Evolutionary conservation across 2,113 vertebrate genomes (phyloP).

Genomic region (Scomber colias): DNA sequence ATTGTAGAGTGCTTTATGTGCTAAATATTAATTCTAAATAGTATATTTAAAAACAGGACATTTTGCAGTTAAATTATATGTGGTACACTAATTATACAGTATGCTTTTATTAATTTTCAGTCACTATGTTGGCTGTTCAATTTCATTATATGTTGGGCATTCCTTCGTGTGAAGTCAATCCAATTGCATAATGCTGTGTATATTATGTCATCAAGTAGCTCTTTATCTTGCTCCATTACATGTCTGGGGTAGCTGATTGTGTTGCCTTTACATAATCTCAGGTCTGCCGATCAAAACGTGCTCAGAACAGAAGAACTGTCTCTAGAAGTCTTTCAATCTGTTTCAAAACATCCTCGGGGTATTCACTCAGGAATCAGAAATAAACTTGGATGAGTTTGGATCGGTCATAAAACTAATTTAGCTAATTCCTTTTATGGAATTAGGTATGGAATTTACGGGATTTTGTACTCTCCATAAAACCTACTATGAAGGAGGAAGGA

Average conservation of each 20-base stretch:
- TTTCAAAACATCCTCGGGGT: too few relatives aligned
- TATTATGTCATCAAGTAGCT: conserved; percentile 15
- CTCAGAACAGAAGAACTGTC: neutral
- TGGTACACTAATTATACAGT: neutral
- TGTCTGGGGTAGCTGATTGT: neutral
- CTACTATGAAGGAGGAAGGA: neutral
- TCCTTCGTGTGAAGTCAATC: neutral
- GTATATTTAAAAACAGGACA: neutral
- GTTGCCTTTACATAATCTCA: neutral
- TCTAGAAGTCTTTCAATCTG: neutral
- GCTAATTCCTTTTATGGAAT: neutral
- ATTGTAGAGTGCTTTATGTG: neutral
- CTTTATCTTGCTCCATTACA: conserved; percentile 19
- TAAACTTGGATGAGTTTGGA: neutral
- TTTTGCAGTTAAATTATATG: neutral
- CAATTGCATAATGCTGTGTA: neutral
- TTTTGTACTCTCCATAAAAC: neutral
- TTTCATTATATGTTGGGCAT: neutral
- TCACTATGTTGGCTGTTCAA: neutral
- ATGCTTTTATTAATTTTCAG: neutral
- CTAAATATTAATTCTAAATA: neutral
- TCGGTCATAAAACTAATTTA: neutral
- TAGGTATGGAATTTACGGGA: too few relatives aligned
- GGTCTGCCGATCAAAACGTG: neutral
- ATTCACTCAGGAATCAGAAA: neutral